Conservation (phyloP, 2,888 invertebrate genomes). For the Branchellion lobata region DNA sequence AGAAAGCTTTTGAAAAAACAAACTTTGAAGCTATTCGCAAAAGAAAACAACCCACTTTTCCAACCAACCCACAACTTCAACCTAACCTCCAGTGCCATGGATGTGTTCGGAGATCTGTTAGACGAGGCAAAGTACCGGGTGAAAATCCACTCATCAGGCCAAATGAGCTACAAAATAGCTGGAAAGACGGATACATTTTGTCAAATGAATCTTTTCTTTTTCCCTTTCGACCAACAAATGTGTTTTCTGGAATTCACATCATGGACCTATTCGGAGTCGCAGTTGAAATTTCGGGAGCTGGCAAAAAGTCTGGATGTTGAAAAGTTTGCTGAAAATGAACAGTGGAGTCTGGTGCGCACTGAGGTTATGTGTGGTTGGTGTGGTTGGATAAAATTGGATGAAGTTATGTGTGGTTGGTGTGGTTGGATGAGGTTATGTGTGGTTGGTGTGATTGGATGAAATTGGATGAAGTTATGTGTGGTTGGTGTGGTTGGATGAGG, state of each 20-base stretch:
- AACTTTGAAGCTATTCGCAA: too few relatives aligned
- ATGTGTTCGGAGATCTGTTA: slow-evolving; percentile 16
- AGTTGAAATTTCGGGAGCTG: background rate
- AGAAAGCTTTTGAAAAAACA: too few relatives aligned
- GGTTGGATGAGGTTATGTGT: too few relatives aligned
- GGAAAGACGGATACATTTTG: background rate
- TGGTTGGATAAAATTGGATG: too few relatives aligned
- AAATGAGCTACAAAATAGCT: slow-evolving; percentile 1
- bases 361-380: background rate
- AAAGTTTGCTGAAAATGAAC: background rate
- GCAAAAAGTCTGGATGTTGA: background rate
- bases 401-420: too few relatives aligned
- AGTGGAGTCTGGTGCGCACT: background rate
- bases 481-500: too few relatives aligned
- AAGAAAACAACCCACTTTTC: too few relatives aligned
- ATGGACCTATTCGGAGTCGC: background rate
- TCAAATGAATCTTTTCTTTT: background rate
- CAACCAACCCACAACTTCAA: background rate
- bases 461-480: too few relatives aligned
- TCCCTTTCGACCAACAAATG: background rate
- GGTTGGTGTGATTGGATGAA: too few relatives aligned
- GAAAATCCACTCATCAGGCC: background rate
- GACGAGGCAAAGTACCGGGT: background rate
- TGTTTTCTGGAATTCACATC: slow-evolving; percentile 1
- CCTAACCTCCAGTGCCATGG: too few relatives aligned